phyloP scores from a whole-genome alignment of 2,888 invertebrate genomes.

The Parascotia fuliginaria region DNA sequence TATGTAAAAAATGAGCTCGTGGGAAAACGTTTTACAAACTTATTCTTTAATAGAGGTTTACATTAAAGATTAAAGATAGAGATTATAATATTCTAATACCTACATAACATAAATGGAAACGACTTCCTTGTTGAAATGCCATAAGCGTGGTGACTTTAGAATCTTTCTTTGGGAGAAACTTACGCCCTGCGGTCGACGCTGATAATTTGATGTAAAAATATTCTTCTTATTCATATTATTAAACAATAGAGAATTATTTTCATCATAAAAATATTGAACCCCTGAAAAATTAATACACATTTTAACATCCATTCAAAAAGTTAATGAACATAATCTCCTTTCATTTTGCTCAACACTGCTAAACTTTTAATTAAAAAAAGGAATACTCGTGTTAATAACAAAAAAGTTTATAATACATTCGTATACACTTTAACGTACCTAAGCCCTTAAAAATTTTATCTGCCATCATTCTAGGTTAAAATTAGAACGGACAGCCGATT shows the following conservation, averaged over 20 bases:
- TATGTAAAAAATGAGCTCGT: too few relatives aligned
- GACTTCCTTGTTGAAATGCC: too few relatives aligned
- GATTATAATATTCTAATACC: too few relatives aligned
- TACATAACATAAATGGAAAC: too few relatives aligned
- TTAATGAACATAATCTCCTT: conserved; percentile 22
- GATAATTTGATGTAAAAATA: too few relatives aligned
- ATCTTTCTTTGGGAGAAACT: too few relatives aligned
- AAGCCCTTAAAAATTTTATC: conserved; percentile 41
- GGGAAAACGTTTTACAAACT: too few relatives aligned
- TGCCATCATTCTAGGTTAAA: conserved; percentile 39
- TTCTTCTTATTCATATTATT: neutral
- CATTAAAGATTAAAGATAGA: too few relatives aligned
- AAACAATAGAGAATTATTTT: too few relatives aligned
- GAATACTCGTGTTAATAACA: conserved; percentile 15
- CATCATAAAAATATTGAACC: neutral
- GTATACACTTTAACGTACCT: conserved; percentile 29
- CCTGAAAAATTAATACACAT: conserved; percentile 10
- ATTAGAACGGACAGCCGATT: conserved; percentile 32
- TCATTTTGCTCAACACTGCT: conserved; percentile 17
- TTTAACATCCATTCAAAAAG: conserved; percentile 18
- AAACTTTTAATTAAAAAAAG: conserved; percentile 34
- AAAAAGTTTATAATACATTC: conserved; percentile 32
- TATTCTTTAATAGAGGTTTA: too few relatives aligned
- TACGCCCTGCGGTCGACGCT: too few relatives aligned
- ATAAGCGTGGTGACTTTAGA: too few relatives aligned